Base-by-base conservation (phyloP, 2,888 invertebrate genomes). In the Phalera bucephala region DNA sequence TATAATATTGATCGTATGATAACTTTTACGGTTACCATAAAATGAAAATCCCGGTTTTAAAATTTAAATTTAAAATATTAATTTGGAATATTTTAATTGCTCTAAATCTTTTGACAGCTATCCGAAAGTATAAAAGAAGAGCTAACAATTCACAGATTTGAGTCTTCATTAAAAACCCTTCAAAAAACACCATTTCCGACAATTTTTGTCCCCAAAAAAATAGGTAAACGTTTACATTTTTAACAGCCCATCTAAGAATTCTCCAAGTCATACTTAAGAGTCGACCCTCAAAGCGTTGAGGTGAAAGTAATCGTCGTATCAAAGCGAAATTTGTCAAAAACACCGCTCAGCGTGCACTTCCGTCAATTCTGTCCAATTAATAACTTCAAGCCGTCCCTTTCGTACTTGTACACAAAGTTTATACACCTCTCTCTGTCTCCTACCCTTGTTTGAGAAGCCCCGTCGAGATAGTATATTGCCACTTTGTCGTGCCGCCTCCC, bases 321-420 rank as follows among this genome's bases (percentile, higher is more conserved):
- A 88, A 89, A 88, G 86, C 73, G 70, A 80, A 88, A 88, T 88
- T 89, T 89, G 89, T 89, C 88, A 88, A 88, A 89, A 88, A 87
- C 88, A 88, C 78, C 80, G 74, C 75, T 75, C 72, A 62, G 69
- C 72, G 73, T 81, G 81, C 81, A 83, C 81, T 84, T 84, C 82
- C 83, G 85, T 87, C 89, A 88, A 89, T 89, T 87, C 85, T 68
- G 72, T 82, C 84, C 87, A 88, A 89, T 89, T 89, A 89, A 89
- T 88, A 87, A 87, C 79, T 77, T 73, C 58, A 37, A 22, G 22
- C 47, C 40, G 31, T 78, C 80, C 55, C 75, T 58, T 51, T 83
- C 48, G 9, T 29, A 20, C 79, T 33, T 43, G 8, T 7, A 6
- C 13, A 22, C 20, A 28, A 40, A n/a, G 36, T 30, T 21, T 41